Base-by-base conservation (phyloP, 2,888 invertebrate species). In the Lycophotia porphyrea region DNA sequence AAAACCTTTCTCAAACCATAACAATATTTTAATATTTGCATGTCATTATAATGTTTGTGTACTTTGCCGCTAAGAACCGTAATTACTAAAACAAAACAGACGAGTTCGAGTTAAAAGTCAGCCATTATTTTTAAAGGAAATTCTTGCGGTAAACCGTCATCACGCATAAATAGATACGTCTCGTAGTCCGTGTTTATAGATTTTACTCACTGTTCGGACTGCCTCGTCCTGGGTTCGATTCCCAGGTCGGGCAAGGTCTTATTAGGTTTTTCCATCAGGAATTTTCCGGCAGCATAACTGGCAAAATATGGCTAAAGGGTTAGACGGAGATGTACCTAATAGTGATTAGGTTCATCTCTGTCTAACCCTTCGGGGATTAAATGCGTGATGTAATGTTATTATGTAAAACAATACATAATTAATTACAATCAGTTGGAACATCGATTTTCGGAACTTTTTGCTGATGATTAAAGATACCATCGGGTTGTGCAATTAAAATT, bases 71-170 rank as follows among this genome's bases (percentile, higher is more conserved):
- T 85, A 85, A 88, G 73, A 70, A 79, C 80, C 52, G 70, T 76
- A 82, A 88, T 90, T 87, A 86, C 68, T 60, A 71, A 72, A 76
- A 86, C 82, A 87, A 87, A 87, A 84, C 83, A 70, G 71, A 67
- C 71, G n/a, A 77, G 74, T 72, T 80, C 64, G 34, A 42, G n/a
- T 78, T 75, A 15, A 82, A 78, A 79, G 44, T n/a, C 27, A 4
- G 34, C 49, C 64, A 77, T 84, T 82, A 81, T 66, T 79, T 81
- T 81, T 80, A 76, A 80, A 83, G 77, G 55, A 85, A 76, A 87
- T 87, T 88, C 80, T 75, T 86, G 75, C 58, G 68, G 76, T 76
- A 27, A 64, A 67, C 34, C 71, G 82, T 87, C 87, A 87, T 75
- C 78, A 60, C 47, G 67, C 74, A 36, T 39, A 82, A 80, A 81